These are phyloP conservation scores for Ceratina japonica DNA, from an alignment of 1,140 invertebrate species.

Conservation along the genomic window DNA sequence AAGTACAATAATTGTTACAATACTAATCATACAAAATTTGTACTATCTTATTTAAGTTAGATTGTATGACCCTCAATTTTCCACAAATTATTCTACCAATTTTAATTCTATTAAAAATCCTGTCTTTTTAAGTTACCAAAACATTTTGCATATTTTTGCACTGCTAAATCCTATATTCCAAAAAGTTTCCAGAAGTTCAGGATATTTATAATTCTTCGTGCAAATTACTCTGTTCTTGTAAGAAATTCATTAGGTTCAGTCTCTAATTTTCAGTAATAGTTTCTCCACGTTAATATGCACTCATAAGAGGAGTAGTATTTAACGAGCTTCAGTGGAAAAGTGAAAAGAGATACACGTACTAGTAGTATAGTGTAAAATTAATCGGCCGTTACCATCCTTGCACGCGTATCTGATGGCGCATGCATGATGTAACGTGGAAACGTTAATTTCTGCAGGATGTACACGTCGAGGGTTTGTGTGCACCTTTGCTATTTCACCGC, in stretches of 20 bases:
- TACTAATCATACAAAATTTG: neutral
- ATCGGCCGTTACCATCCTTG: constrained; percentile 53
- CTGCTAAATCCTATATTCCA: neutral
- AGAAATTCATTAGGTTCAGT: neutral
- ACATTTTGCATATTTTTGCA: neutral
- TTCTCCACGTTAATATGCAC: neutral
- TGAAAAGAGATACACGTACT: neutral
- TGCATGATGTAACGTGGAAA: constrained; percentile 53
- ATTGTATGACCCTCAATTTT: no score
- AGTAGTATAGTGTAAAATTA: constrained; percentile 23
- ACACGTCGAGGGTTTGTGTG: constrained; percentile 38
- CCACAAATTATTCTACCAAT: neutral
- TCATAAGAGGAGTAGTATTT: neutral
- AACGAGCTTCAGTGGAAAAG: neutral
- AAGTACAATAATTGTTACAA: neutral
- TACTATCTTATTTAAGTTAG: neutral
- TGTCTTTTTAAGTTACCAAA: neutral
- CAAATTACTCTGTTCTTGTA: neutral
- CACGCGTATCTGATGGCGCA: constrained; percentile 40
- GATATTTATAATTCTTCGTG: neutral
- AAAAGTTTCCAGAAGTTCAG: neutral
- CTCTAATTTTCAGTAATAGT: no score
- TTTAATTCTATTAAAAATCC: neutral
- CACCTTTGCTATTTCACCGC: constrained; percentile 57
- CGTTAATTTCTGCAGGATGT: constrained; percentile 51